Evolutionary conservation across 2,797 vertebrate species (phyloP), one percentile per base, ranked within the genome.

Genomic region (Cynopterus sphinx): DNA sequence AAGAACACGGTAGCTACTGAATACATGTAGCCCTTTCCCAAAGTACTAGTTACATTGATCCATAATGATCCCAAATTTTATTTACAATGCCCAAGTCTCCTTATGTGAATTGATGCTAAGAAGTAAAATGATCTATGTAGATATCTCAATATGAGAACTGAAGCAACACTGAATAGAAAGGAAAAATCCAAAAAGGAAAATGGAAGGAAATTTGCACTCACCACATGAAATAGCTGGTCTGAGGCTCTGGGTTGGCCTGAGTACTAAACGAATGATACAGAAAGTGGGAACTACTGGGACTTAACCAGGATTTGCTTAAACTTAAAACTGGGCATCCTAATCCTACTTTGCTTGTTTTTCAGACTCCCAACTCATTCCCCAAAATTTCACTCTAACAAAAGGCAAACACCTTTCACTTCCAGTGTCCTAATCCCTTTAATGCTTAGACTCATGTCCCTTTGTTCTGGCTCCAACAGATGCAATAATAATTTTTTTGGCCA

Each of bases 371-470:
- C 39, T 88, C 53, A 70, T 78, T 41, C 12, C 16, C 9, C 16
- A 22, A 93, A 90, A 61, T 75, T 82, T 90, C 67, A 83, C 33
- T 63, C 51, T 79, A 82, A 67, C 9, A 94, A 93, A 96, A 73
- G 67, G 75, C 75, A 96, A 96, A 95, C 0, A 0, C 41, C 53
- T 97, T 97, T 96, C 73, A 67, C 91, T 89, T 94, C 10, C 88
- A 91, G 36, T 89, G 97, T 96, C 90, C 85, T 77, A 61, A 39
- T 95, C 91, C 65, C 73, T 96, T 97, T 98, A 95, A 98, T 95
- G 77, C 68, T 89, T 91, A 89, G 91, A 95, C 83, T 78, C 84
- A 41, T 57, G 51, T 84, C 93, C 53, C 78, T 84, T 65, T 53
- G 43, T 87, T 41, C 65, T 57, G 74, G 43, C 31, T 85, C 51